Conservation (phyloP, 2,888 invertebrate species). For the Drosophila silvestris region DNA sequence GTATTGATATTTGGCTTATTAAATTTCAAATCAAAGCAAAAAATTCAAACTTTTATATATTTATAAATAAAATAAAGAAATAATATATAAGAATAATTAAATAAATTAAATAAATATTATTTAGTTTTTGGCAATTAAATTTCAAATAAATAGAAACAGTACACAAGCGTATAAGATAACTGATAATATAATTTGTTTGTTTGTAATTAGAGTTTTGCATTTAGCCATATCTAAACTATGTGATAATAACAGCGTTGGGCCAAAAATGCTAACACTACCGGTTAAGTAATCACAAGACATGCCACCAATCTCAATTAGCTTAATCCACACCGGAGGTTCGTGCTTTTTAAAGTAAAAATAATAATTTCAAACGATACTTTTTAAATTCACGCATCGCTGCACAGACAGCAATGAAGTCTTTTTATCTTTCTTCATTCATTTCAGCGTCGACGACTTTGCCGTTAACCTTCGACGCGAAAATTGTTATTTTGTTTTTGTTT, state of each 20-base stretch:
- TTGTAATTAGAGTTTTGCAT: neutral
- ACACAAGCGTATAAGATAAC: neutral
- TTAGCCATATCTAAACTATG: constrained; percentile 37
- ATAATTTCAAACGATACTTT: constrained; percentile 59
- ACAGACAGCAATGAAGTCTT: constrained; percentile 51
- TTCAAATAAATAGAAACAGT: neutral
- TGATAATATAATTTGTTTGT: neutral
- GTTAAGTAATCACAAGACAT: constrained; percentile 26
- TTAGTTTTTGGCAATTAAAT: neutral
- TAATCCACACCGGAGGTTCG: constrained; percentile 23
- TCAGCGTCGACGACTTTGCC: constrained; percentile 49
- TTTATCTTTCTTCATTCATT: constrained; percentile 42
- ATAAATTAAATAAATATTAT: neutral
- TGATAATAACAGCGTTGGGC: constrained; percentile 43
- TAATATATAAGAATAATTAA: neutral
- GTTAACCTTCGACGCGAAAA: constrained; percentile 72
- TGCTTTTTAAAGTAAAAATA: constrained; percentile 51
- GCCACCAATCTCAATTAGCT: constrained; percentile 41
- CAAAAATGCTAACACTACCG: constrained; percentile 16
- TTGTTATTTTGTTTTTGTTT: constrained; percentile 35
- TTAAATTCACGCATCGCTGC: constrained; percentile 65
- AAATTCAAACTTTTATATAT: neutral
- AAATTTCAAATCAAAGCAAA: neutral
- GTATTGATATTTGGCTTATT: too few relatives aligned
- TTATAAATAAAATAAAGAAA: neutral